These are phyloP conservation scores for Microcebus griseorufus DNA, from an alignment of 2,113 vertebrate genomes.

Conservation along the genomic window DNA sequence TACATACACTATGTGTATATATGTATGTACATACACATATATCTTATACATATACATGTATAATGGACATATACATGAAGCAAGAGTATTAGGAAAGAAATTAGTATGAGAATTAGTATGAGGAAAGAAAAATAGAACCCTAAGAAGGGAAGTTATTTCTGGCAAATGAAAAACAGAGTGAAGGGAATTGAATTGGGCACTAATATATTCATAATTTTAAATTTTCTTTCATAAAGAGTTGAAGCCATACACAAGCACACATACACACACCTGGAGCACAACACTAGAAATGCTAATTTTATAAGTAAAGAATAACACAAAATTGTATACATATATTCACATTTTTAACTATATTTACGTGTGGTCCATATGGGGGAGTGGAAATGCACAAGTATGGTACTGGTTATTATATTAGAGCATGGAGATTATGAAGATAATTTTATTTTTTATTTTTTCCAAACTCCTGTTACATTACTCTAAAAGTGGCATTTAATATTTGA, in stretches of 20 bases:
- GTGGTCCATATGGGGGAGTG: neutral
- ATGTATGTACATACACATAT: neutral
- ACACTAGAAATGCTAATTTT: conserved; percentile 18
- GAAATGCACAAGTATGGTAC: neutral
- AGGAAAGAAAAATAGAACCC: neutral
- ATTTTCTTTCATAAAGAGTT: neutral
- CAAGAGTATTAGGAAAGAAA: neutral
- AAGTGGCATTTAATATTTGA: conserved; percentile 8
- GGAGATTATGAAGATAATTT: neutral
- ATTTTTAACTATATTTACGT: neutral
- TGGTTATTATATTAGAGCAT: neutral
- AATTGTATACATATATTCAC: neutral
- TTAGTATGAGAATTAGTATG: too few relatives aligned
- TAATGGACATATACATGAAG: neutral
- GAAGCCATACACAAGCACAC: neutral
- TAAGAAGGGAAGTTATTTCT: neutral
- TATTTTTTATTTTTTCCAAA: neutral
- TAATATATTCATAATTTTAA: neutral
- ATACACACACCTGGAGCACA: neutral
- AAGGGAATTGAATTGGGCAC: neutral
- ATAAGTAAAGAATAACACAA: neutral
- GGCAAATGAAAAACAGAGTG: neutral
- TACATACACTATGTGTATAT: neutral
- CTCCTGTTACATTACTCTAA: neutral
- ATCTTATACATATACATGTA: neutral